A percentile compares a stretch with the other conserved stretches of the same genome.
Conservation (phyloP, 2,113 vertebrate species). For the Eulemur macaco region DNA sequence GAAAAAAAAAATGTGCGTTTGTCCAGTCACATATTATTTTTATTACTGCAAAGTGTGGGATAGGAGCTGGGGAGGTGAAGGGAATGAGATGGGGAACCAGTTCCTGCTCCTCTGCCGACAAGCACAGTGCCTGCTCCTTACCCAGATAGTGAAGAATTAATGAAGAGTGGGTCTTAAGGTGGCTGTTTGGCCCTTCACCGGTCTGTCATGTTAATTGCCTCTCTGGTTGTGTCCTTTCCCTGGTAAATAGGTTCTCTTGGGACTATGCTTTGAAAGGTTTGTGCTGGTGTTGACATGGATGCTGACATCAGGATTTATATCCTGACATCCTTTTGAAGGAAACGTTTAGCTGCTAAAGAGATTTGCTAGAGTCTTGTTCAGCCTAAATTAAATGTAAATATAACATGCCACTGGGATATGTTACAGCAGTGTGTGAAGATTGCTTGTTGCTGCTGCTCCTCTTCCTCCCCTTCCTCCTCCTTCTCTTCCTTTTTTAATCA, state of each 20-base stretch:
- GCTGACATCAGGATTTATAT: not conserved
- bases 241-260: not conserved
- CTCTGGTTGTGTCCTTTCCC: not conserved
- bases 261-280: not conserved
- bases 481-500: not conserved
- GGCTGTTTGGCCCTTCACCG: not conserved
- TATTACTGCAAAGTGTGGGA: not conserved
- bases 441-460: not conserved
- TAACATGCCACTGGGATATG: not conserved
- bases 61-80: not conserved
- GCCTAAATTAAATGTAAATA: constrained; percentile 32
- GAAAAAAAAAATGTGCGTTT: not conserved
- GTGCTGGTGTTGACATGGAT: not conserved
- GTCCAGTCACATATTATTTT: not conserved
- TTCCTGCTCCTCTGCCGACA: not conserved
- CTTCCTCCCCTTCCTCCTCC: not conserved
- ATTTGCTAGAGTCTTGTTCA: not conserved
- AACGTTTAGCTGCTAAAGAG: not conserved
- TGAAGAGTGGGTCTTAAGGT: not conserved
- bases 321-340: constrained; percentile 47
- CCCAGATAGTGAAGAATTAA: not conserved
- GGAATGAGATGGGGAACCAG: not conserved
- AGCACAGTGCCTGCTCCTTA: fast-evolving
- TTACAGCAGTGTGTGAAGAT: not conserved
- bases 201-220: not conserved